phyloP scores from a whole-genome alignment of 2,113 vertebrate species.

The Macquaria australasica region DNA sequence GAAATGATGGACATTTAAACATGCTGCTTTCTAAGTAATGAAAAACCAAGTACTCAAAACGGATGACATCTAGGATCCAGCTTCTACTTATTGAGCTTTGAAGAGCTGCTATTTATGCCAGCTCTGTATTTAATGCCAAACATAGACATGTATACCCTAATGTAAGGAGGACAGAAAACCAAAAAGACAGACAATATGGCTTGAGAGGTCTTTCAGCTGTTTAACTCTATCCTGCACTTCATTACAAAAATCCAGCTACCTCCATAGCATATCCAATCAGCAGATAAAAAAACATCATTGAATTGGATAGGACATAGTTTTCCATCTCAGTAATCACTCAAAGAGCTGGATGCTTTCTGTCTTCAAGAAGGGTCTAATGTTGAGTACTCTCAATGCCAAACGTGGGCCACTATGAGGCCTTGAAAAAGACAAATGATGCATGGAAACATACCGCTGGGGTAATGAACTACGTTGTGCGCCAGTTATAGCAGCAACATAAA shows the following conservation, averaged over 20 bases:
- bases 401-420: not conserved
- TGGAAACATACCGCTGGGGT: not conserved
- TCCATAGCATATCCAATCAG: not conserved
- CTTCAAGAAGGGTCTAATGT: not conserved
- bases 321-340: not conserved
- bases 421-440: not conserved
- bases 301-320: not conserved
- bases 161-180: not conserved
- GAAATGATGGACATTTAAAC: not conserved
- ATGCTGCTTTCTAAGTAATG: not conserved
- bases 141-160: not conserved
- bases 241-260: not conserved
- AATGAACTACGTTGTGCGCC: not conserved
- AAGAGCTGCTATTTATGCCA: not conserved
- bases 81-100: not conserved
- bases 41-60: not conserved
- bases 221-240: not conserved
- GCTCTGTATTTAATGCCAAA: not conserved
- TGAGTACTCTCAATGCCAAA: not conserved
- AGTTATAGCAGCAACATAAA: not conserved
- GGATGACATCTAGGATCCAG: not conserved
- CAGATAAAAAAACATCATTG: not conserved
- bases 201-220: not conserved
- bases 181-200: not conserved
- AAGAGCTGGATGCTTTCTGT: not conserved